These are phyloP conservation scores for Pterocles orientalis DNA, from an alignment of 2,113 vertebrate genomes.

Conservation along the genomic window DNA sequence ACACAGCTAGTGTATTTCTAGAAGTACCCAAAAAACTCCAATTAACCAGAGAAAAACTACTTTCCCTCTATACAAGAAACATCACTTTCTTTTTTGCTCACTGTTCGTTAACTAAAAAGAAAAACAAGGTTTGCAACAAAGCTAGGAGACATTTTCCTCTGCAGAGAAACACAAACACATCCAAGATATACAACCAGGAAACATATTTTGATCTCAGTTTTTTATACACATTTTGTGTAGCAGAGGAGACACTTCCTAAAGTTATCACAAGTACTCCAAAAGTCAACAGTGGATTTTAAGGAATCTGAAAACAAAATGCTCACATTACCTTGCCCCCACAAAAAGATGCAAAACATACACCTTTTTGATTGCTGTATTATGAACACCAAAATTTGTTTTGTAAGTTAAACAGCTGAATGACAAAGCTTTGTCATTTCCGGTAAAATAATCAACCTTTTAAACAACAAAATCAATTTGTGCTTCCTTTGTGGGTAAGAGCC, in stretches of 20 bases:
- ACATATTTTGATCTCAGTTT: neutral
- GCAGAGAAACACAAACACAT: neutral
- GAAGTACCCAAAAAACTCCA: neutral
- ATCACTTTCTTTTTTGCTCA: neutral
- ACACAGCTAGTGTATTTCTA: neutral
- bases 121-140: neutral
- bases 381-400: neutral
- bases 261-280: neutral
- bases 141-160: neutral
- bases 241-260: neutral
- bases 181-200: neutral
- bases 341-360: neutral
- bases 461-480: neutral
- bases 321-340: fast-evolving
- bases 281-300: neutral
- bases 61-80: neutral
- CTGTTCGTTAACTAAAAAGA: neutral
- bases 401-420: neutral
- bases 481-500: neutral
- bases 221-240: neutral
- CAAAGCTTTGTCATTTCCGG: neutral
- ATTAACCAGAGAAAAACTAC: neutral
- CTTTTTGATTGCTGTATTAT: neutral
- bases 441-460: neutral
- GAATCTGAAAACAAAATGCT: neutral